Evolutionary conservation across 2,888 invertebrate genomes (phyloP).

Genomic region (Fissipunctia ypsillon): DNA sequence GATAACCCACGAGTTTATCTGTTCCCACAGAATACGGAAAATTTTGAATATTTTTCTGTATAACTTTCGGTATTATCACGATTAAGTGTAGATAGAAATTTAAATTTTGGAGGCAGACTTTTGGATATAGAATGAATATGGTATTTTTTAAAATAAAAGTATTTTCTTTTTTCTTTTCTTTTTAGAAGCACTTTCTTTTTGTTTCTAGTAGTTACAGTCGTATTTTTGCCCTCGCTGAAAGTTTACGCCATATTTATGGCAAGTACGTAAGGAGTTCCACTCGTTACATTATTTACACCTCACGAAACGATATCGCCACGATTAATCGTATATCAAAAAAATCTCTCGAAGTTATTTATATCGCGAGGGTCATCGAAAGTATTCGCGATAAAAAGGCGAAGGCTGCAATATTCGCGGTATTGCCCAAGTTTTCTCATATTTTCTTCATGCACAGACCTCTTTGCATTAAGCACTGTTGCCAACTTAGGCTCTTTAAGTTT

Average conservation of each 20-base stretch:
- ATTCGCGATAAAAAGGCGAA: conserved; percentile 68
- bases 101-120: too few species aligned
- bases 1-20: conserved; percentile 62
- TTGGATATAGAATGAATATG: not conserved
- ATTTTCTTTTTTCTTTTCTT: not conserved
- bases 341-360: conserved; percentile 61
- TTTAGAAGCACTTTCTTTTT: not conserved
- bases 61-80: conserved; percentile 19
- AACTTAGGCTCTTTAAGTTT: conserved; percentile 51
- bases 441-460: conserved; percentile 71
- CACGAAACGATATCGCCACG: conserved; percentile 14
- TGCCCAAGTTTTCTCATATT: conserved; percentile 81
- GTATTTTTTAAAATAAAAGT: not conserved
- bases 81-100: not conserved
- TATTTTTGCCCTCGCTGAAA: not conserved
- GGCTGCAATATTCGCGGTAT: conserved; percentile 73
- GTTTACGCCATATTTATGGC: not conserved
- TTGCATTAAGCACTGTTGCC: conserved; percentile 62
- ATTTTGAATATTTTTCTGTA: conserved; percentile 45
- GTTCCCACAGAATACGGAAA: conserved; percentile 48
- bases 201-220: not conserved
- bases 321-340: conserved; percentile 35
- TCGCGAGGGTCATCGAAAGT: conserved; percentile 73
- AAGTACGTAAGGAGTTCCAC: not conserved
- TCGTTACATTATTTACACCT: not conserved